Base-by-base conservation (phyloP, 2,797 vertebrate genomes). In the Oreonectes daqikongensis region DNA sequence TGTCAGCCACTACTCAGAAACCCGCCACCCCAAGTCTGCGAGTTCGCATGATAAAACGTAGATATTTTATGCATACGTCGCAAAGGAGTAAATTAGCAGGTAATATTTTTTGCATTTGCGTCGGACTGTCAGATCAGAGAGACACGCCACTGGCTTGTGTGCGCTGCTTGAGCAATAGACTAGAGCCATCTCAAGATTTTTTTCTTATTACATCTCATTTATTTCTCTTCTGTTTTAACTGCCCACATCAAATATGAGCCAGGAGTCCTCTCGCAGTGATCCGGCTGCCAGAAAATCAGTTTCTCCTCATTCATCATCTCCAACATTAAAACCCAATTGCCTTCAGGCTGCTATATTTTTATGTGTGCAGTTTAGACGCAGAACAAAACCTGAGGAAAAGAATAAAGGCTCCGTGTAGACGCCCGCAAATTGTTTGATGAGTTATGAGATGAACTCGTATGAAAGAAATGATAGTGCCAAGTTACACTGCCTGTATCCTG, bases 241-340 rank as follows among this genome's bases (percentile, higher is more conserved):
- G 78, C 88, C 89, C 91, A 91, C 86, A 91, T 93, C 90, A 88
- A 85, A 89, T 86, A 76, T 75, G 79, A 92, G 90, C 91, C 92
- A 92, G 89, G 82, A 89, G 89, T 91, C 88, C 69, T 87, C 86
- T 88, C 84, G 88, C 89, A 89, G 89, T 88, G 88, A 90, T 90
- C 87, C 90, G 70, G 85, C 86, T 88, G 89, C 86, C 86, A 90
- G 85, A 83, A 87, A 91, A 90, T 92, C 88, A 90, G 82, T 85
- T 68, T 74, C 70, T 85, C 82, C 42, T 86, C 86, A 89, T 92
- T 93, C 89, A 92, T 93, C 91, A 90, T 91, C 87, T 86, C 69
- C 80, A 73, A 89, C 85, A 89, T 92, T 91, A 86, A 89, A 91
- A 92, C 89, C 84, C 79, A 57, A 88, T 88, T 90, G 89, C 90